A percentile compares a stretch with the other conserved stretches of the same genome.
Conservation (phyloP, 1,140 invertebrate species). For the Drosophila jambulina region DNA sequence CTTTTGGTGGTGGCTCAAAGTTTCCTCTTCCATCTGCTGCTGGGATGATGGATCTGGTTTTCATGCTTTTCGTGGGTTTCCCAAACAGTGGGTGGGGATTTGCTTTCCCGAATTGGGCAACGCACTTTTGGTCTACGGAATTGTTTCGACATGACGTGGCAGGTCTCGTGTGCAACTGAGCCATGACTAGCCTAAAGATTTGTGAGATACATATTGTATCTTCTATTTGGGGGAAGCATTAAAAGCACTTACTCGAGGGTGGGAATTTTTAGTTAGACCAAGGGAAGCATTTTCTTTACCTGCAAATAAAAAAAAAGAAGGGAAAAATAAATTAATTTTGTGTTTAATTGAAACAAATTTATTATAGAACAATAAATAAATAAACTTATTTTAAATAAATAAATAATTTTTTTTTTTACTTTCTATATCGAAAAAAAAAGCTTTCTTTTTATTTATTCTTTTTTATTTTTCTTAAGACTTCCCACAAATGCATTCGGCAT, state of each 20-base stretch:
- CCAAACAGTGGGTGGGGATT: conserved; percentile 2
- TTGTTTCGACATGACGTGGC: conserved; percentile 46
- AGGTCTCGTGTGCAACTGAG: conserved; percentile 33
- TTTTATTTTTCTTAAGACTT: not conserved
- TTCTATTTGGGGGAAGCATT: not conserved
- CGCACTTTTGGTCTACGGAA: conserved; percentile 19
- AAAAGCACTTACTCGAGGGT: conserved; percentile 21
- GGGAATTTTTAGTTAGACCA: conserved; percentile 9
- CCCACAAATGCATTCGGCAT: conserved; percentile 19
- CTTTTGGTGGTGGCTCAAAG: conserved; percentile 53
- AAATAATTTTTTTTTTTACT: too few species aligned
- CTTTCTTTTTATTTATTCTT: not conserved
- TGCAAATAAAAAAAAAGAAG: conserved; percentile 39
- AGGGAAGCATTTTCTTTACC: conserved; percentile 51
- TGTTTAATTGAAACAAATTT: not conserved
- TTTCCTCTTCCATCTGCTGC: conserved; percentile 30
- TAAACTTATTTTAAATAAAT: too few species aligned
- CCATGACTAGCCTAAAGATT: conserved; percentile 36
- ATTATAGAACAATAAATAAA: not conserved
- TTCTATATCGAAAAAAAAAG: too few species aligned
- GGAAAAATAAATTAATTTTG: conserved; percentile 18
- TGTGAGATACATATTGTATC: conserved; percentile 23
- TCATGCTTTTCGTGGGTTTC: conserved; percentile 9
- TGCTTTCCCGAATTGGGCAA: conserved; percentile 22
- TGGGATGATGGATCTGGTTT: conserved; percentile 46